Base-by-base conservation (phyloP, 1,140 invertebrate species). In the Drosophila mayri region DNA sequence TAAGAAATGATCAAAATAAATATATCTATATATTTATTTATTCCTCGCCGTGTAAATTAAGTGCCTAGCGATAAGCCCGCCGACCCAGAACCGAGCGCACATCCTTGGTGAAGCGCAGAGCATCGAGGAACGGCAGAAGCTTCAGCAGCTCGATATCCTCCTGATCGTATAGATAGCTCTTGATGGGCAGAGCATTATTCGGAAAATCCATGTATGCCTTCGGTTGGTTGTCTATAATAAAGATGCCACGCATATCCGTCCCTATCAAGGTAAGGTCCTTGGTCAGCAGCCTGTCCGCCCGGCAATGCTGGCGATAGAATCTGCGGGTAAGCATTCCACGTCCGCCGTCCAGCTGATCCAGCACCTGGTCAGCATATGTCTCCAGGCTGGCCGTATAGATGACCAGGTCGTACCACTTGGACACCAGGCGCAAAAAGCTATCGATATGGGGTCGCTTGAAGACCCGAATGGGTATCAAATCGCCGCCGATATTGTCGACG, bases 301-400 rank as follows among this genome's bases (percentile, higher is more conserved):
- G n/a, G 18, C 84, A 88, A 16, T 88, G 84, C 52, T 88, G 80
- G 0, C 84, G 57, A 49, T 81, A 90, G 32, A 54, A 73, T 10
- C 84, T 70, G 1, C 70, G 68, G 0, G n/a, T 54, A 0, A 88
- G 41, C 9, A 81, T 60, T 4, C 70, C 73, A 1, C 71, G 81
- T 0, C 86, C 78, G 0, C 37, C 63, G n/a, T 90, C 85, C 59
- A 90, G 20, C 0, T 28, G 20, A 18, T 90, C 87, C 6, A 81
- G 41, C 8, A 90, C 86, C 9, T 32, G 35, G 0, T 60, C 28
- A 10, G 86, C 81, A 37, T 90, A 90, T 0, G 28, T 40, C 49
- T 90, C 81, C 11, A 81, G 20, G 49, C 86, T 90, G 47, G 85
- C 85, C 16, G 85, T 90, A 16, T 63, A 90, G 20, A 90, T 65